Evolutionary conservation across 64 coral and sea anemone genomes (phyloP), one percentile per base, ranked within the genome.

Genomic region (Acropora tenuis): DNA sequence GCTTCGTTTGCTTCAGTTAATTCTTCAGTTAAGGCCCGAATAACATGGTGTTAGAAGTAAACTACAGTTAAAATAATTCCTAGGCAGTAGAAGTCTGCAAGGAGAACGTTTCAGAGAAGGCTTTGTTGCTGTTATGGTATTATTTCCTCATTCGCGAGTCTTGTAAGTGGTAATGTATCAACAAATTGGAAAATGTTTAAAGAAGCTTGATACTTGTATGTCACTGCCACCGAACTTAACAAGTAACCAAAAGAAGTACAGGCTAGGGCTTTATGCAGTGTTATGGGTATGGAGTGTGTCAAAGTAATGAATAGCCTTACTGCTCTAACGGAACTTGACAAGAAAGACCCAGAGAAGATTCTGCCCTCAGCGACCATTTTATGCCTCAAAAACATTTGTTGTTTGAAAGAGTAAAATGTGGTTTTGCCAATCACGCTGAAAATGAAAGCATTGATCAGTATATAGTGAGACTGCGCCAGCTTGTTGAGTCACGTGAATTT

Each of bases 221-320:
- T 50, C 10, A 80, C 79, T 3, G 75, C 91, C 43, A 88, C 91
- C 18, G 83, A 93, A 4, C 55, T 93, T 8, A 71, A 59, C 58
- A 78, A 84, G 18, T 88, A 88, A 72, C 42, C 87, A 9, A 88
- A 88, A 30, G 82, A 92, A 49, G 60, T 73, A 3, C 73, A 86
- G 50, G 90, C 81, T 5, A 73, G 48, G 63, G 60, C 59, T 18
- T 68, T 93, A 11, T 93, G 92, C 55, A 93, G 78, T 6, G 67
- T 89, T 3, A 94, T 94, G 79, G 92, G 92, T 41, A 19, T 53
- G 50, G 92, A 94, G 47, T 89, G 71, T 63, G 81, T 83, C 20
- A 89, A 78, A 78, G 79, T 94, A 15, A 94, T 94, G 92, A 94
- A 89, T 87, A 83, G 78, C 16, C 72, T 94, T 43, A 71, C 86